A percentile compares a stretch with the other conserved stretches of the same genome.
Evolutionary conservation across 2,888 invertebrate species (phyloP).

Genomic region (Osedax frankpressi): DNA sequence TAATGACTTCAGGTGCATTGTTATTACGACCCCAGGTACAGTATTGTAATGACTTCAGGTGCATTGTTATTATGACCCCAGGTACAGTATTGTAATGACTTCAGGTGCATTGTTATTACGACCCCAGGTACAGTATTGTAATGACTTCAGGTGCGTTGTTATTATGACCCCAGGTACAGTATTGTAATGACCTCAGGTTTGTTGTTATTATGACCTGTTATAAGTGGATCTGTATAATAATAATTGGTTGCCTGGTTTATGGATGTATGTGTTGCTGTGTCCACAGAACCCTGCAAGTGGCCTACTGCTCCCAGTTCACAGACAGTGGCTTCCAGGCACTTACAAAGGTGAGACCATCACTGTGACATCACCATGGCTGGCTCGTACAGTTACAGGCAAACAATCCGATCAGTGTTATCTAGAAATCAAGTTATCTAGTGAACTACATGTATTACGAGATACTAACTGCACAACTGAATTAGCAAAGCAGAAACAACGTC

Average conservation of each 20-base stretch:
- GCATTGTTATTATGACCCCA: no score
- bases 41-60: no score
- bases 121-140: no score
- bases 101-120: no score
- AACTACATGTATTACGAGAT: neutral
- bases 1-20: neutral
- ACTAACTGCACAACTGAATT: neutral
- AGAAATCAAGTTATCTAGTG: neutral
- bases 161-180: no score
- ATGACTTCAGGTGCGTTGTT: no score
- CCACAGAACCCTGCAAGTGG: constrained; percentile 71
- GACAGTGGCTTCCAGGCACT: constrained; percentile 90
- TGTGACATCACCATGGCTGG: neutral
- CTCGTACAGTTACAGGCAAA: neutral
- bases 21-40: neutral
- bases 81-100: no score
- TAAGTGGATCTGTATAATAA: neutral
- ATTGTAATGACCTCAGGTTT: no score
- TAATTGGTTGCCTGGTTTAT: neutral
- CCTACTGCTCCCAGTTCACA: constrained; percentile 84
- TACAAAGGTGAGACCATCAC: constrained; percentile 54
- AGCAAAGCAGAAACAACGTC: neutral
- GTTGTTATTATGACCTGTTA: neutral
- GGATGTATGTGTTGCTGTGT: neutral
- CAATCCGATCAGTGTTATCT: neutral